These are phyloP conservation scores for Gymnoscelis rufifasciata DNA, from an alignment of 2,888 invertebrate species.

Conservation along the genomic window DNA sequence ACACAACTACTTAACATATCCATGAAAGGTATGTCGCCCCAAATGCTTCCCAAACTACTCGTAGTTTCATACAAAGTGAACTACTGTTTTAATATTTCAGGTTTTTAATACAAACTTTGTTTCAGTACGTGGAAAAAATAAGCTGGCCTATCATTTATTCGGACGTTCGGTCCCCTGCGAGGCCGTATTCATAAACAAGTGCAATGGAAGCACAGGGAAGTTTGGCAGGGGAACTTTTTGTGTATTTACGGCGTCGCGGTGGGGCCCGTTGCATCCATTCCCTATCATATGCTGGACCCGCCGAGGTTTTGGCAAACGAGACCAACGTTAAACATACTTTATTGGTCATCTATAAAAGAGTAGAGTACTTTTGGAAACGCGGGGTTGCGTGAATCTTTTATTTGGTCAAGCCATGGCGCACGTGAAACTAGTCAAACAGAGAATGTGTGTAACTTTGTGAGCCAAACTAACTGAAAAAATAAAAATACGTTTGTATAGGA, in stretches of 20 bases:
- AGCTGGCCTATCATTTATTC: slow-evolving; percentile 46
- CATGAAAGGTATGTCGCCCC: too few species aligned
- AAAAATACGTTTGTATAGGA: too few species aligned
- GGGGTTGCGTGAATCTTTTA: not conserved
- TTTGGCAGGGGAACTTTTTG: slow-evolving; percentile 69
- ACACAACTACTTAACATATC: too few species aligned
- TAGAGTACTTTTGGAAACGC: slow-evolving; percentile 4
- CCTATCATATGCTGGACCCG: slow-evolving; percentile 37
- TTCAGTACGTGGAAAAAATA: slow-evolving; percentile 30
- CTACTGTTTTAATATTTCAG: slow-evolving; percentile 6
- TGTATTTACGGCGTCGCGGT: slow-evolving; percentile 58
- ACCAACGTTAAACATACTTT: slow-evolving; percentile 41
- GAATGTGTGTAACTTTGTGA: not conserved
- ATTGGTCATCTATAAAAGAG: slow-evolving; percentile 23
- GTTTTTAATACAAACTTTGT: slow-evolving; percentile 33
- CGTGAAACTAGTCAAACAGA: not conserved
- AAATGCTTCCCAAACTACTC: not conserved
- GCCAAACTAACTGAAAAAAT: too few species aligned
- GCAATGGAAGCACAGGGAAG: slow-evolving; percentile 45
- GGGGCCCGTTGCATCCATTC: slow-evolving; percentile 44
- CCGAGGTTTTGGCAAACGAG: slow-evolving; percentile 49
- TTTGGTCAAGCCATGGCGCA: not conserved
- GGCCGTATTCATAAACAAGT: slow-evolving; percentile 65
- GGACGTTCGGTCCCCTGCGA: slow-evolving; percentile 45
- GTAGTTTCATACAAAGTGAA: not conserved